These are phyloP conservation scores for Hypocryptadius cinnamomeus DNA, from an alignment of 2,113 vertebrate species.

Conservation along the genomic window DNA sequence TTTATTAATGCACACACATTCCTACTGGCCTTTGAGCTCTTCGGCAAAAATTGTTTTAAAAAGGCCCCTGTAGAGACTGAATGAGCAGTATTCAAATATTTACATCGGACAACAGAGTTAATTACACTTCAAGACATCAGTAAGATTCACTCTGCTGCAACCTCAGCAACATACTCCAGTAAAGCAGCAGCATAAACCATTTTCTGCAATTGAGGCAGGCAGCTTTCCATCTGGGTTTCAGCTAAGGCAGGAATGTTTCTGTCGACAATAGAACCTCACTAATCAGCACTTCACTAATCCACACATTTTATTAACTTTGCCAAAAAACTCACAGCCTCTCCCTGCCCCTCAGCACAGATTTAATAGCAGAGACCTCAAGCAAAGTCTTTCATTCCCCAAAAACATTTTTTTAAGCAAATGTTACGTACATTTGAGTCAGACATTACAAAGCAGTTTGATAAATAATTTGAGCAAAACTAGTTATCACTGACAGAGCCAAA, in stretches of 20 bases:
- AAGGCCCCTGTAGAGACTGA: background rate
- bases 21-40: constrained; percentile 37
- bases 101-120: constrained; percentile 44
- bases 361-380: constrained; percentile 46
- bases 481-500: background rate
- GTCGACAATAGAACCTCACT: constrained; percentile 51
- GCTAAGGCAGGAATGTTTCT: constrained; percentile 50
- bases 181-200: constrained; percentile 41
- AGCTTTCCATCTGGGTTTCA: constrained; percentile 54
- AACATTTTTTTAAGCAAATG: background rate
- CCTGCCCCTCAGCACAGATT: constrained; percentile 52
- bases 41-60: constrained; percentile 25
- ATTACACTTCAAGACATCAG: constrained; percentile 39
- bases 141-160: constrained; percentile 38
- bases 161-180: constrained; percentile 40
- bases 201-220: background rate
- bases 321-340: constrained; percentile 44
- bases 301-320: constrained; percentile 54
- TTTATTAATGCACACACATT: constrained; percentile 49
- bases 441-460: constrained; percentile 33
- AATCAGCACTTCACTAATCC: constrained; percentile 62
- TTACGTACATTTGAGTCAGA: background rate
- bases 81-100: constrained; percentile 48
- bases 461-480: constrained; percentile 33
- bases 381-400: constrained; percentile 17